phyloP scores from a whole-genome alignment of 2,888 invertebrate species.

The Thelaira solivaga region DNA sequence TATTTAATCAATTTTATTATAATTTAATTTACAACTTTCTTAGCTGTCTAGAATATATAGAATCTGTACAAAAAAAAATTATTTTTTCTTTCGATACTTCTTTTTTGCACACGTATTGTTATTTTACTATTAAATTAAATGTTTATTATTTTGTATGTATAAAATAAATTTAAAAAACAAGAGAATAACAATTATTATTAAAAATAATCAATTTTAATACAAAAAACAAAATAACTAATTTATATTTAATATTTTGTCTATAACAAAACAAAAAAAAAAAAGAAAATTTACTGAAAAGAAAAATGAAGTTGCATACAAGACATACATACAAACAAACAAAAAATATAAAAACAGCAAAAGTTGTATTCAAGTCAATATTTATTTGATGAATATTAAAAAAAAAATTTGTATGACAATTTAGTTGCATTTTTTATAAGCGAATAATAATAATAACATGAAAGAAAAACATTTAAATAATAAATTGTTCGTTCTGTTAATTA shows the following conservation, averaged over 20 bases:
- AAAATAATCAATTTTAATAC: constrained; percentile 38
- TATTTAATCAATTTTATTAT: constrained; percentile 25
- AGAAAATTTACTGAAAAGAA: not conserved
- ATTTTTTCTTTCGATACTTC: not conserved
- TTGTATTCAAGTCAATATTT: constrained; percentile 39
- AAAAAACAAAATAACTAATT: constrained; percentile 42
- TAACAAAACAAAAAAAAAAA: constrained; percentile 34
- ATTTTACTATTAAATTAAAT: constrained; percentile 21
- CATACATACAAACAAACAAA: too few relatives aligned
- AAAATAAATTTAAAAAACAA: constrained; percentile 6
- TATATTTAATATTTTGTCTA: constrained; percentile 46
- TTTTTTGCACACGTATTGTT: constrained; percentile 44
- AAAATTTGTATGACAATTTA: constrained; percentile 62
- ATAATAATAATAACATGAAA: constrained; percentile 28
- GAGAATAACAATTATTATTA: constrained; percentile 26
- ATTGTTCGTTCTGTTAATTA: constrained; percentile 6
- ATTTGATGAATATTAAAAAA: constrained; percentile 34
- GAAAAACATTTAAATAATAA: not conserved
- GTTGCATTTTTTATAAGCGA: constrained; percentile 60
- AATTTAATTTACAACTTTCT: constrained; percentile 46
- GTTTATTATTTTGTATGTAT: constrained; percentile 31
- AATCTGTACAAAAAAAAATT: constrained; percentile 45
- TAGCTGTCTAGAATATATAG: too few relatives aligned
- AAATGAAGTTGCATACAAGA: too few relatives aligned
- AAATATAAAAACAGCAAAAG: constrained; percentile 5